Evolutionary conservation across 2,113 vertebrate genomes (phyloP), one percentile per base, ranked within the genome.

Genomic region (Entosphenus tridentatus): DNA sequence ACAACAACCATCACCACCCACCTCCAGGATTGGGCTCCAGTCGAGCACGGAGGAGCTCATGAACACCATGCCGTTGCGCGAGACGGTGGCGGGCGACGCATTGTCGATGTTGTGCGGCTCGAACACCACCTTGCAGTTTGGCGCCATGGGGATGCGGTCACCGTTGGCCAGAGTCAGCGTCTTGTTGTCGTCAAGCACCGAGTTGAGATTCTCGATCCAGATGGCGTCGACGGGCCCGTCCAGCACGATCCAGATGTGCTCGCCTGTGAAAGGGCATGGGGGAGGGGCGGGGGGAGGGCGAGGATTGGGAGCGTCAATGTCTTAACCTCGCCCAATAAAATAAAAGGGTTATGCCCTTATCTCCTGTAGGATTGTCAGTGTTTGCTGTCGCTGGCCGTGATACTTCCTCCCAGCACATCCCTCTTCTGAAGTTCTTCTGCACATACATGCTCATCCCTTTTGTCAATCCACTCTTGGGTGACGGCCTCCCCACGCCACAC

Each of bases 141-240:
- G 86, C 1, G 87, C 86, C 93, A 96, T 96, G 12, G 92, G 89
- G 74, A 98, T 95, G 11, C 89, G 85, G 73, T 96, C 90, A 1
- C 92, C 90, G 4, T 96, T 98, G 56, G 90, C 90, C 57, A 98
- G 78, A 0, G 93, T 98, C 5, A 98, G 82, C 8, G 88, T 96
- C 79, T 79, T 87, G 75, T 96, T 96, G 76, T 98, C 93, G 72
- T 98, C 92, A 76, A 98, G 78, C 69, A 98, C 90, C 0, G 92
- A 96, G 78, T 96, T 96, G 54, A 98, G 81, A 71, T 98, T 98
- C 78, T 98, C 90, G 74, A 98, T 96, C 92, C 93, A 98, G 77
- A 95, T 91, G 56, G 90, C 92, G 71, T 98, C 93, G 8, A 98
- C 89, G 10, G 93, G 93, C 57, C 93, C 93, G 77, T 98, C 92